These are phyloP conservation scores for Aegypius monachus DNA, from an alignment of 2,113 vertebrate species.

Conservation along the genomic window DNA sequence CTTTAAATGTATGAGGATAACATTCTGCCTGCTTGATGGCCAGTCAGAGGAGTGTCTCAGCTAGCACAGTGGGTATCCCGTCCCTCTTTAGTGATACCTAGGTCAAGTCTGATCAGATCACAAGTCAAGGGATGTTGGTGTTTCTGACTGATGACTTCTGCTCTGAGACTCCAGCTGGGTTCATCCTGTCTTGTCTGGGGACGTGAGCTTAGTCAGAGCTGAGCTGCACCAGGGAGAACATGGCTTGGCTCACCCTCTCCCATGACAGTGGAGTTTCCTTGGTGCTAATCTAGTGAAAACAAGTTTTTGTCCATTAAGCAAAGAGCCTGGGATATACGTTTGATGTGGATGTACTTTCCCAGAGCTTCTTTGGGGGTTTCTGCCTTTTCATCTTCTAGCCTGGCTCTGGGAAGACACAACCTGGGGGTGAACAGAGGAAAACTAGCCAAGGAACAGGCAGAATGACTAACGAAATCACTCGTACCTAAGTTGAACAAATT, in stretches of 20 bases:
- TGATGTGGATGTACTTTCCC: background rate
- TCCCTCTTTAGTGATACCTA: background rate
- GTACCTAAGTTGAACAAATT: rapidly evolving
- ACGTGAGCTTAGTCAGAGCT: background rate
- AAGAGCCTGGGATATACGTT: rapidly evolving
- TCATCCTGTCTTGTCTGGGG: background rate
- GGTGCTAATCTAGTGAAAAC: background rate
- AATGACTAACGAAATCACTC: background rate
- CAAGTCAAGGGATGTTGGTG: background rate
- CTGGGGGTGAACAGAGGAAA: background rate
- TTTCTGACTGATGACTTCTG: background rate
- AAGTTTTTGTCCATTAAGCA: background rate
- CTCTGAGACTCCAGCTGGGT: background rate
- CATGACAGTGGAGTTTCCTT: background rate
- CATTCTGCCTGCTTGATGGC: background rate
- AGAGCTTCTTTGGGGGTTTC: background rate
- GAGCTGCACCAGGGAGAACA: background rate
- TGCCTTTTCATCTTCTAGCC: background rate
- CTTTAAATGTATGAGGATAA: background rate
- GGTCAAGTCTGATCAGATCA: background rate
- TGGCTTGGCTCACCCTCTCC: background rate
- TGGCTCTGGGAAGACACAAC: background rate
- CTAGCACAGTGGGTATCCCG: background rate
- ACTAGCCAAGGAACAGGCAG: background rate
- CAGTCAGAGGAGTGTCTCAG: background rate